Evolutionary conservation across 1,140 invertebrate species (phyloP), one percentile per base, ranked within the genome.

Genomic region (Bombus affinis): DNA sequence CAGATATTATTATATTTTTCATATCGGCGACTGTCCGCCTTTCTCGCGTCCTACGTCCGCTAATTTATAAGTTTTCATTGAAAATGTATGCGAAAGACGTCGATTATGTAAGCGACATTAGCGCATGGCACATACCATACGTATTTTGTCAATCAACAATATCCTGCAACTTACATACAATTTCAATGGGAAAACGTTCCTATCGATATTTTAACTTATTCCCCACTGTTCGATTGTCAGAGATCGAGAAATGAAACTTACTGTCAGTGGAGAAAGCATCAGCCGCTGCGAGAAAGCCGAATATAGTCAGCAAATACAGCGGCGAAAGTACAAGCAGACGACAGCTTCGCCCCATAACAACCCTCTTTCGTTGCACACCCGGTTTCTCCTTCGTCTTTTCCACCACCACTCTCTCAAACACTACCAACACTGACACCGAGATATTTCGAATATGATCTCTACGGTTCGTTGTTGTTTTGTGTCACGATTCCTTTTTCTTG

Each of bases 261-360:
- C 90, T 83, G 66, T 90, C 80, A n/a, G 71, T 87, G n/a, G 87
- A 87, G 76, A 87, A 89, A 81, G 85, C 82, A 66, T 87, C 68
- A 59, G 80, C 80, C 73, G 78, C 68, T 66, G 85, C 81, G 62
- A 90, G 82, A 71, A 62, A 62, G 59, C 71, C 86, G 65, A 89
- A 25, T 37, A 80, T 42, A 70, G 76, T 68, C 79, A 90, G 79
- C 59, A 84, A 78, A 62, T 73, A 73, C 73, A 87, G 85, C 76
- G 83, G 85, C 84, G 66, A 85, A 28, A 87, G 86, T 83, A 90
- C 13, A 66, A 86, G 83, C 72, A 85, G 86, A 88, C 62, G 87
- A 86, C 71, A 91, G 66, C 78, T 86, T 91, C 87, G 90, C 89
- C 87, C 90, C 90, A 90, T 91, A 87, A 91, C 89, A 91, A 90